Evolutionary conservation across 2,113 vertebrate genomes (phyloP), one percentile per base, ranked within the genome.

Genomic region (Thryonomys swinderianus): DNA sequence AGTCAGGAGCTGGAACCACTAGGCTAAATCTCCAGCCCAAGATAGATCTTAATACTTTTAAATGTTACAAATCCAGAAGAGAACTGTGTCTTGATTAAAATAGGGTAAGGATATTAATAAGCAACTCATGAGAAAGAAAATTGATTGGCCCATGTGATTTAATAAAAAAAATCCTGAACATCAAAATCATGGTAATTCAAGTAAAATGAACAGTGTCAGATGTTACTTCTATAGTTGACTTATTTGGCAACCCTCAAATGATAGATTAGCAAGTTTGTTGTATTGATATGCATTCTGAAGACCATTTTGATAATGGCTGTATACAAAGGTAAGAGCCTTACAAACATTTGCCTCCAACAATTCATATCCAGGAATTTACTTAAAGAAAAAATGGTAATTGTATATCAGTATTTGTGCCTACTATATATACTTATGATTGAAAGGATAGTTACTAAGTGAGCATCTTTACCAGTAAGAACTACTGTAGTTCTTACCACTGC

Each of bases 61-160:
- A 91, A 93, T 87, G 10, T 93, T 96, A 83, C 16, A 94, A 83
- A 91, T 78, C 30, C 76, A 4, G 74, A 69, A 66, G 34, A 84
- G 89, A 80, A 79, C 4, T 91, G 85, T 6, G 45, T 80, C 3
- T 45, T 69, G 40, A 45, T 93, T 90, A 91, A 93, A 94, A 90
- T 83, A 7, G 32, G 4, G 1, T 83, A 80, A 87, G 5, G 12
- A 84, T 88, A 91, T 94, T 89, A 90, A 62, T 0, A 83, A 62
- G 27, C 51, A 96, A 55, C 48, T 89, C 51, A 73, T 30, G 92
- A n/a, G 55, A 88, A 45, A 51, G 12, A 21, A 69, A 64, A 45
- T 86, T 9, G 64, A 86, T 86, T 37, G 34, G 34, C 78, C 34
- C 45, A 51, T 89, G 61, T 27, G 89, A 89, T 91, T 88, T 93